Percentiles rank a stretch among this genome's conserved stretches.
These are phyloP conservation scores for Caradrina kadenii DNA, from an alignment of 2,888 invertebrate genomes.

Conservation along the genomic window DNA sequence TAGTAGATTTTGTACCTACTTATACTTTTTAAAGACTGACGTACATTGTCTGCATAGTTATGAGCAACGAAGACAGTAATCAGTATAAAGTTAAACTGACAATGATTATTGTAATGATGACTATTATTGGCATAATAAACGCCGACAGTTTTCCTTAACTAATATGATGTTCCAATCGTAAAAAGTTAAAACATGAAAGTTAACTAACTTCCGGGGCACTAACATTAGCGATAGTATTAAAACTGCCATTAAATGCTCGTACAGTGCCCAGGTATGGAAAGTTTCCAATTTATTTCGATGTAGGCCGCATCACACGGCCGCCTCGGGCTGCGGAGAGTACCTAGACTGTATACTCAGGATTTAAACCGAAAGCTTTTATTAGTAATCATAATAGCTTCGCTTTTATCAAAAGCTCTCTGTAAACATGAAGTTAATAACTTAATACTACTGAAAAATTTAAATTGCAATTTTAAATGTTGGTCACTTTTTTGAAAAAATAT, in stretches of 20 bases:
- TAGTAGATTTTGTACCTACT: background rate
- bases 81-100: background rate
- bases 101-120: background rate
- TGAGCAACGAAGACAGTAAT: background rate
- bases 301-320: constrained; percentile 29
- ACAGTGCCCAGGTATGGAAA: constrained; percentile 32
- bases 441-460: background rate
- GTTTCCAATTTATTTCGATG: constrained; percentile 38
- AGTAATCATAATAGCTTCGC: background rate
- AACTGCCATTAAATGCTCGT: constrained; percentile 37
- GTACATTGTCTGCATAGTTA: background rate
- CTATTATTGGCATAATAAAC: constrained; percentile 3
- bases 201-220: constrained; percentile 7
- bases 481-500: too few species aligned
- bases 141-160: background rate
- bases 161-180: constrained; percentile 18
- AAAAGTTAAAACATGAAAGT: constrained; percentile 23
- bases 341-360: constrained; percentile 10
- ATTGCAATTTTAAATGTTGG: background rate
- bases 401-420: constrained; percentile 21
- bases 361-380: constrained; percentile 37
- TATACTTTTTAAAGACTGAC: constrained; percentile 1
- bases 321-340: constrained; percentile 13
- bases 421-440: background rate
- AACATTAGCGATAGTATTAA: constrained; percentile 14